These are phyloP conservation scores for Schizothorax lantsangensis DNA, from an alignment of 2,797 vertebrate genomes.

Conservation along the genomic window DNA sequence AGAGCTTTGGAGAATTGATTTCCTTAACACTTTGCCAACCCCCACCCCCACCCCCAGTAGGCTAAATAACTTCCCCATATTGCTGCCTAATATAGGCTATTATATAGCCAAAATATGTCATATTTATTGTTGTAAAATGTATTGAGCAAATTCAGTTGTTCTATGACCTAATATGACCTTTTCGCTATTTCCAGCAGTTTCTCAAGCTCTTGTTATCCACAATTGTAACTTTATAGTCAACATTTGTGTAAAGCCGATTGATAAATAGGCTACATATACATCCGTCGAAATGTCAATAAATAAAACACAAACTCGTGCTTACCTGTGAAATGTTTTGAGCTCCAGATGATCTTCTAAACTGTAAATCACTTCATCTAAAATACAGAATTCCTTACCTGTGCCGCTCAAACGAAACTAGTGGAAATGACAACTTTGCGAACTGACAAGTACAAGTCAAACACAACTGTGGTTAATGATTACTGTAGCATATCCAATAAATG, in stretches of 20 bases:
- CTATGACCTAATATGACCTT: background rate
- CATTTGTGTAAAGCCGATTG: background rate
- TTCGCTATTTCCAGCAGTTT: background rate
- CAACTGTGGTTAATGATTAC: constrained; percentile 66
- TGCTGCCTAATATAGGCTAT: background rate
- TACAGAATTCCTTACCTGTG: background rate
- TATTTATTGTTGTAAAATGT: background rate
- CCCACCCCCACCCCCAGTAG: background rate
- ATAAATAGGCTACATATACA: background rate
- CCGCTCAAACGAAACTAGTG: background rate
- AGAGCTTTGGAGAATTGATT: background rate
- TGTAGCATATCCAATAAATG: constrained; percentile 39
- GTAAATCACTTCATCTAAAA: background rate
- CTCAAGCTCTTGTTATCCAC: background rate
- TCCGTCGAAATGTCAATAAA: background rate
- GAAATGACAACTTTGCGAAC: background rate
- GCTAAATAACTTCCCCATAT: background rate
- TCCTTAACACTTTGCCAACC: constrained; percentile 10
- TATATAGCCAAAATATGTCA: background rate
- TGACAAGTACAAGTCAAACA: constrained; percentile 9
- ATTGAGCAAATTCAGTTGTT: background rate
- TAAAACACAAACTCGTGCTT: background rate
- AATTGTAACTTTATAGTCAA: background rate
- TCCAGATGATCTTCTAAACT: background rate
- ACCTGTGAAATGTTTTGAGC: constrained; percentile 13